phyloP scores from a whole-genome alignment of 2,113 vertebrate genomes.

The Heloderma charlesbogerti region DNA sequence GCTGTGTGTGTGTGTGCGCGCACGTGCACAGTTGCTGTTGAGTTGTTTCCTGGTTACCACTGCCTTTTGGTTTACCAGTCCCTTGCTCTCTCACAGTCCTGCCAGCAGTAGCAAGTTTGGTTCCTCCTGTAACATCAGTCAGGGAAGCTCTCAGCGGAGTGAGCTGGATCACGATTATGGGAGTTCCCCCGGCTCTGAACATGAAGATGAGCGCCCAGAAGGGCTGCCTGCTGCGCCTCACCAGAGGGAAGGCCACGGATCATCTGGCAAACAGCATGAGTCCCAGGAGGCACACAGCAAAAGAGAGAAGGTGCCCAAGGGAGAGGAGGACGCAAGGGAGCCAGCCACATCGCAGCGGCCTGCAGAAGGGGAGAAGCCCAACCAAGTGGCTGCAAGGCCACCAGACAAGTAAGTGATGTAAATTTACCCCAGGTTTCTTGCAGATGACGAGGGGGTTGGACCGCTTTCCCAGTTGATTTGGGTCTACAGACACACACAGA shows the following conservation, averaged over 20 bases:
- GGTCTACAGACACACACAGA: too few relatives aligned
- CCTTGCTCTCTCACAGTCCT: conserved; percentile 82
- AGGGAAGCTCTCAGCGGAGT: conserved; percentile 92
- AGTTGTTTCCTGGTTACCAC: neutral
- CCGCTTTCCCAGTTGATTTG: neutral
- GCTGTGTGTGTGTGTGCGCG: neutral
- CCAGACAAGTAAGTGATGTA: conserved; percentile 72
- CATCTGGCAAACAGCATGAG: conserved; percentile 69
- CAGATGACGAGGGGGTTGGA: neutral
- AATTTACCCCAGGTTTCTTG: accelerated
- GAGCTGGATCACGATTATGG: conserved; percentile 88
- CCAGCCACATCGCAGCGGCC: conserved; percentile 29
- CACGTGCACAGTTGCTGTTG: neutral
- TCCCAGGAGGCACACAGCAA: conserved; percentile 8
- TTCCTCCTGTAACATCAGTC: conserved; percentile 96
- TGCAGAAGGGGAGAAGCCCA: conserved; percentile 68
- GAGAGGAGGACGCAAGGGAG: conserved; percentile 53
- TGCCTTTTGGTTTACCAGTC: conserved; percentile 17
- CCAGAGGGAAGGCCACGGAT: conserved; percentile 77
- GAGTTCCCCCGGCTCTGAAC: conserved; percentile 79
- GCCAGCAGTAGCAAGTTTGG: conserved; percentile 92
- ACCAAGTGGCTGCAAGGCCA: conserved; percentile 47
- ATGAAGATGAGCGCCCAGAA: conserved; percentile 84
- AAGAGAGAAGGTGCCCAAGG: conserved; percentile 50
- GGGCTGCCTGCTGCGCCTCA: conserved; percentile 81